Percentiles rank a stretch among this genome's conserved stretches.
These are phyloP conservation scores for Triplophysa rosa DNA, from an alignment of 2,113 vertebrate genomes.

Conservation along the genomic window DNA sequence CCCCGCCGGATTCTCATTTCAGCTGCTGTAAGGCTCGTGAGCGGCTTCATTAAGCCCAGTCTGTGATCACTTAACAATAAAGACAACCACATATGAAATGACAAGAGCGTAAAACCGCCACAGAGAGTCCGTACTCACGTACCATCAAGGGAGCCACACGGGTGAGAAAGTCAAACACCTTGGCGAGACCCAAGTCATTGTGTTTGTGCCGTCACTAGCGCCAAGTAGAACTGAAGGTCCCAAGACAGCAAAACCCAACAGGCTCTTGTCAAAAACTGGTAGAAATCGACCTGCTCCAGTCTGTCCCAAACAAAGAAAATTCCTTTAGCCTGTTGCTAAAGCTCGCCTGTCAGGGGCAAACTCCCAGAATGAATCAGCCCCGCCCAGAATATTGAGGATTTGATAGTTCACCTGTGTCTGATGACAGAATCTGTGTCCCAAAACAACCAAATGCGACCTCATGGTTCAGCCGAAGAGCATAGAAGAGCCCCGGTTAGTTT, in stretches of 20 bases:
- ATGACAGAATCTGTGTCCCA: slow-evolving; percentile 10
- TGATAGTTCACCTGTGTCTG: slow-evolving; percentile 4
- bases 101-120: background rate
- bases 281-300: no score
- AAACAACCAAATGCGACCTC: background rate
- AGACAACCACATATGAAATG: background rate
- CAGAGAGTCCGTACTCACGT: slow-evolving; percentile 4
- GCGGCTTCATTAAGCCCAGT: background rate
- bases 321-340: background rate
- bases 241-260: background rate
- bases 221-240: background rate
- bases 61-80: slow-evolving; percentile 4
- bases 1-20: background rate
- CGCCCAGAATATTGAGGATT: background rate
- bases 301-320: background rate
- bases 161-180: slow-evolving; percentile 2
- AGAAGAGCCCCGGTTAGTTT: background rate
- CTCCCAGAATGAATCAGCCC: slow-evolving; percentile 5
- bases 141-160: slow-evolving; percentile 1
- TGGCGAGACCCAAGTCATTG: background rate
- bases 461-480: background rate
- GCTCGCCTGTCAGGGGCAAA: background rate
- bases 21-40: background rate
- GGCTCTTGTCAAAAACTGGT: background rate
- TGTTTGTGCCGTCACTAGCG: background rate